A percentile compares a stretch with the other conserved stretches of the same genome.
These are phyloP conservation scores for Eolophus roseicapilla DNA, from an alignment of 2,113 vertebrate species.

Conservation along the genomic window DNA sequence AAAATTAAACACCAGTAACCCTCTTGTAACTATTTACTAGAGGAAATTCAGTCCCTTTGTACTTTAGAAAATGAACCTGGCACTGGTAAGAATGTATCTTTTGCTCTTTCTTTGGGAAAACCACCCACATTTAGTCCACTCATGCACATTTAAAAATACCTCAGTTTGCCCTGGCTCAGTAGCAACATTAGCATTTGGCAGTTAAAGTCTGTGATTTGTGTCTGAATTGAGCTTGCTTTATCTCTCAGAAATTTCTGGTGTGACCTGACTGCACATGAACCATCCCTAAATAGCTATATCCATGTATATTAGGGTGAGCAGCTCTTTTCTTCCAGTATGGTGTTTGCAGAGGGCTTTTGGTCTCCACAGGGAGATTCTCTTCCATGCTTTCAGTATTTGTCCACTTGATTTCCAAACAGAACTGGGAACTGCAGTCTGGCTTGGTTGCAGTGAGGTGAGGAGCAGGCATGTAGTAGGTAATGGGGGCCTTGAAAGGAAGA, in stretches of 20 bases:
- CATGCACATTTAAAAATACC: background rate
- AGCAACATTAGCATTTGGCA: constrained; percentile 31
- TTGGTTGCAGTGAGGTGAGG: background rate
- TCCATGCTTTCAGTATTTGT: background rate
- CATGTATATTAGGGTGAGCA: background rate
- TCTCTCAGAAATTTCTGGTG: constrained; percentile 35
- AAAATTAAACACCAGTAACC: background rate
- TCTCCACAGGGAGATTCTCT: background rate
- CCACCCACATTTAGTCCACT: background rate
- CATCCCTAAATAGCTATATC: background rate
- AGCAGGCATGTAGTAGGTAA: background rate
- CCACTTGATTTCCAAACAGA: background rate
- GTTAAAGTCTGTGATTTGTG: constrained; percentile 33
- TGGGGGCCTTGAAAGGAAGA: background rate
- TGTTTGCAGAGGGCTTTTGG: background rate
- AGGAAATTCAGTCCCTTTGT: background rate
- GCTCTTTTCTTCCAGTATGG: background rate
- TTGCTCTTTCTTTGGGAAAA: background rate
- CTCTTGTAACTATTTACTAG: background rate
- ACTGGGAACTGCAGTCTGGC: background rate
- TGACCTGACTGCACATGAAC: constrained; percentile 40
- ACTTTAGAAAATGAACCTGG: background rate
- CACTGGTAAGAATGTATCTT: background rate
- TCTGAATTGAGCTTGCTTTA: constrained; percentile 22
- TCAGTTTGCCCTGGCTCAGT: constrained; percentile 9